Base-by-base conservation (phyloP, 2,113 vertebrate genomes). In the Leptobrachium ailaonicum region DNA sequence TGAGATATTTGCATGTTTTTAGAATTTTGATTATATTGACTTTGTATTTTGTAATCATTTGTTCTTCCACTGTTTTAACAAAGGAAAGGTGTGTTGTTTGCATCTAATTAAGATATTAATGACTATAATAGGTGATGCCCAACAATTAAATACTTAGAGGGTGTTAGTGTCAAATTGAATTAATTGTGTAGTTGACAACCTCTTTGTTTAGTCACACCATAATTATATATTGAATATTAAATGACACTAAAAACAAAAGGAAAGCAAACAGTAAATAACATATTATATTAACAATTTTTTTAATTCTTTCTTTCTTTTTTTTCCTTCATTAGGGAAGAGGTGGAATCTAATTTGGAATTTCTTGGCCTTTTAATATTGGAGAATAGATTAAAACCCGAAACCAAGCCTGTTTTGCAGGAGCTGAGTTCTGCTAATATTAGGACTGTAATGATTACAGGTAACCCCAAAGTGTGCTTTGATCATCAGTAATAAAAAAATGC, bases 401-500 rank as follows among this genome's bases (percentile, higher is more conserved):
- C 93, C 43, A 90, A 85, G 12, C 84, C 89, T 62, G 89, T 89
- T 41, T 85, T 94, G 66, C 87, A 92, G 80, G 92, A 94, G 66
- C 90, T 94, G 82, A 88, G 81, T 54, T 85, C 89, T 56, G 93
- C 92, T 73, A 7, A 0, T 75, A 92, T 94, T 83, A 91, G 90
- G 78, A 92, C 83, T 1, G 91, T 93, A 11, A 94, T 94, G 93
- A 88, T 93, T 56, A 94, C 93, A 91, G 93, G 93, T 94, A 89
- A 2, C 58, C 2, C 6, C 20, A 32, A 32, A 32, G 20, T 32
- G 20, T 32, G 20, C 20, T 32, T 32, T 32, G 20, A 32, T 32
- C 20, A 32, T 32, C 20, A 32, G 20, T 32, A 32, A 32, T 32
- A 32, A 32, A 32, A 32, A 32, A 32, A 32, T 32, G 20, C 20